phyloP scores from a whole-genome alignment of 1,140 invertebrate genomes.

The Battus philenor region DNA sequence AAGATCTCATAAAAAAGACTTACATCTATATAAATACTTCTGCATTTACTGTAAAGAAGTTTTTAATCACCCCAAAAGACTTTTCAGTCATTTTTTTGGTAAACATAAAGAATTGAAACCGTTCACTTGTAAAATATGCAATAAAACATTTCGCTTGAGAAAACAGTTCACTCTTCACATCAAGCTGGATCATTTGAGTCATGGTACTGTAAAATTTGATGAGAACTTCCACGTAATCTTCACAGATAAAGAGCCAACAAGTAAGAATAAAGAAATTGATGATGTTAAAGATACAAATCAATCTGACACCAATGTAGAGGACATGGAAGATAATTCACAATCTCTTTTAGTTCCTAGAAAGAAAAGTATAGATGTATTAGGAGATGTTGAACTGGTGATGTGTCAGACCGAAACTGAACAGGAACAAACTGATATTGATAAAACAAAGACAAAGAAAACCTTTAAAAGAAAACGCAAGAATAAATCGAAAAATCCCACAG shows the following conservation, averaged over 20 bases:
- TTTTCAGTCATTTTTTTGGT: constrained; percentile 52
- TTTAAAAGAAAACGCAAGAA: constrained; percentile 20
- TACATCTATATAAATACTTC: constrained; percentile 51
- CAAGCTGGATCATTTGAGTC: constrained; percentile 45
- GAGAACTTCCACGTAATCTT: constrained; percentile 56
- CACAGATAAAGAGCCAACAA: constrained; percentile 17
- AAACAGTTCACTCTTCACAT: constrained; percentile 59
- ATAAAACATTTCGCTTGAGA: constrained; percentile 42
- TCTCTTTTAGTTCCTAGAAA: background rate
- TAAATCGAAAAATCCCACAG: background rate
- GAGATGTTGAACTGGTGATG: constrained; percentile 20
- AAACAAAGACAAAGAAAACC: constrained; percentile 6
- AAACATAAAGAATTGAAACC: constrained; percentile 49
- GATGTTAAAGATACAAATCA: too few relatives aligned
- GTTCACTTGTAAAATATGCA: constrained; percentile 55
- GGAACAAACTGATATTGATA: constrained; percentile 18
- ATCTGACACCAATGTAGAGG: too few relatives aligned
- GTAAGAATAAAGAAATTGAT: too few relatives aligned
- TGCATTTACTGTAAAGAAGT: constrained; percentile 42
- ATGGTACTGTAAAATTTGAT: constrained; percentile 61
- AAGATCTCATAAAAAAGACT: constrained; percentile 29
- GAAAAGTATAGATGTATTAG: background rate
- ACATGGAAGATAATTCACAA: too few relatives aligned
- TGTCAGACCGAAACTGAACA: constrained; percentile 32
- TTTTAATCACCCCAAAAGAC: constrained; percentile 50